Base-by-base conservation (phyloP, 2,113 vertebrate genomes). In the Delphinus delphis region DNA sequence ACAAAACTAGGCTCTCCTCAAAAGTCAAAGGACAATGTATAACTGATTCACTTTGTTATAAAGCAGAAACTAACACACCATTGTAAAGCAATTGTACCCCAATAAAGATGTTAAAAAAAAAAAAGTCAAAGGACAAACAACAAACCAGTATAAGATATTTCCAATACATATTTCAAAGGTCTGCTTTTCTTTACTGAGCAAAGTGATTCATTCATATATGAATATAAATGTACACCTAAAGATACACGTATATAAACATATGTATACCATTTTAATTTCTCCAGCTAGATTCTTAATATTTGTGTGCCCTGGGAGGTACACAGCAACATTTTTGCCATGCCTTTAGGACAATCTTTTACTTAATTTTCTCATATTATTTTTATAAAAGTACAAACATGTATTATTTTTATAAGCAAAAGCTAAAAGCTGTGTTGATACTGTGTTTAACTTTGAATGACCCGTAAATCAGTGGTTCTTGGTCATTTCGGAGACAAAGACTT, bases 171-270 rank as follows among this genome's bases (percentile, higher is more conserved):
- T 67, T 80, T 83, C 58, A 74, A 70, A 85, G 41, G 1, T 63
- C 65, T 79, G 23, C 77, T 71, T 93, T 89, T 89, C 83, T 93
- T 93, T 63, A 63, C 33, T 74, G 62, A 92, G 38, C 33, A 65
- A 94, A 67, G 15, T 25, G 20, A 73, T n/a, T 62, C 38, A n/a
- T n/a, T 90, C 68, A 47, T 44, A 31, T 15, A 53, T 76, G 10
- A 33, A 65, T 65, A 84, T 15, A 77, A 9, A 71, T 17, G 14
- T 26, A 7, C n/a, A 53, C 1, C 71, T 8, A 65, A 1, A 86
- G 8, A 90, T 2, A 65, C 33, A 38, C 5, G 41, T 36, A 31
- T 10, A 17, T 14, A 71, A 80, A 74, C 21, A 6, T 9, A 90
- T 5, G 50, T 21, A 14, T 15, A 5, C n/a, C 33, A 62, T 53